Evolutionary conservation across 2,888 invertebrate genomes (phyloP).

Genomic region (Lymantria monacha): DNA sequence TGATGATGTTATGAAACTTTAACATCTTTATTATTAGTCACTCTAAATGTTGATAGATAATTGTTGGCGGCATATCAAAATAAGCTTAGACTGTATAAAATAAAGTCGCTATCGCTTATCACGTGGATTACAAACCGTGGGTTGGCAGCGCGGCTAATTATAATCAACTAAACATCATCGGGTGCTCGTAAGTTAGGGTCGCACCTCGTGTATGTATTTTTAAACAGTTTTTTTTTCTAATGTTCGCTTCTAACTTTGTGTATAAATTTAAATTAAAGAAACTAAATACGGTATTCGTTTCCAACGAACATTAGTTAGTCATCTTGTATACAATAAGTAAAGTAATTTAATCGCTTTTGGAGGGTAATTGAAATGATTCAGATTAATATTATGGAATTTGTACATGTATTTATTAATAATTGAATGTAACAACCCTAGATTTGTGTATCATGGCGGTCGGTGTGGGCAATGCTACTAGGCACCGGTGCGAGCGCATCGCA

Average conservation of each 20-base stretch:
- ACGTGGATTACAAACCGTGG: slow-evolving; percentile 42
- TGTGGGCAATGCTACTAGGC: slow-evolving; percentile 1
- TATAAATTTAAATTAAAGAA: slow-evolving; percentile 43
- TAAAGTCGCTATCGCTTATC: slow-evolving; percentile 19
- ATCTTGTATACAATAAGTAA: neutral
- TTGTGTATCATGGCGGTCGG: slow-evolving; percentile 16
- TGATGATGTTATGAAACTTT: too few species aligned
- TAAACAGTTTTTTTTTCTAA: slow-evolving; percentile 59
- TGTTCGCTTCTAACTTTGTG: slow-evolving; percentile 44
- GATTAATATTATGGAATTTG: neutral
- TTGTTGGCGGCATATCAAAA: too few species aligned
- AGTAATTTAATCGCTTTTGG: too few species aligned
- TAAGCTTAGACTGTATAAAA: neutral
- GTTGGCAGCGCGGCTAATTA: slow-evolving; percentile 75
- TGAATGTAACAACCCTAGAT: slow-evolving; percentile 26
- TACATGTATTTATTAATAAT: slow-evolving; percentile 3
- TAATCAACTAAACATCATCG: slow-evolving; percentile 80
- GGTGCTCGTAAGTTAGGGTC: slow-evolving; percentile 75
- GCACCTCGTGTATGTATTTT: slow-evolving; percentile 66
- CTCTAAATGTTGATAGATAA: too few species aligned
- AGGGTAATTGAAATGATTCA: too few species aligned
- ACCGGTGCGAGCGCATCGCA: slow-evolving; percentile 34
- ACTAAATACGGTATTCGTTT: neutral
- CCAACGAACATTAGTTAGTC: neutral
- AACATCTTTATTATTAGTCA: too few species aligned